Conservation (phyloP, 2,113 vertebrate genomes). For the Megalops atlanticus region DNA sequence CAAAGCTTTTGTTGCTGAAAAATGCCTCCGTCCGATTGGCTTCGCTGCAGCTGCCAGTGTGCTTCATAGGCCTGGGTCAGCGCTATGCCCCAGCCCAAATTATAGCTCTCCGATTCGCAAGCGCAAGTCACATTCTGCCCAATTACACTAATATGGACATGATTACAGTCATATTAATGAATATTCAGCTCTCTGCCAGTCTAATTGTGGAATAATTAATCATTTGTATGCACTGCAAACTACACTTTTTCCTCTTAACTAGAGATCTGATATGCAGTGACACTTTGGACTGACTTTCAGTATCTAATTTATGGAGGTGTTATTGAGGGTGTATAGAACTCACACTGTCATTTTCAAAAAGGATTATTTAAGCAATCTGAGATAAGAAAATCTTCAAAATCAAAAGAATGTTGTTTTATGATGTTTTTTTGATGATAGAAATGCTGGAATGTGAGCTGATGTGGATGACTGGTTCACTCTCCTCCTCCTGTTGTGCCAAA, state of each 20-base stretch:
- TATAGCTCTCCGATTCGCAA: slow-evolving; percentile 40
- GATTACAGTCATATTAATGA: slow-evolving; percentile 56
- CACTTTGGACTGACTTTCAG: neutral
- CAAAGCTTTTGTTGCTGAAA: neutral
- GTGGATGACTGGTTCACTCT: too few relatives aligned
- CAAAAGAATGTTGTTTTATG: too few relatives aligned
- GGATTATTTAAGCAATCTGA: too few relatives aligned
- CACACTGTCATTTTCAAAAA: too few relatives aligned
- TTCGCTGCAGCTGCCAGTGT: neutral
- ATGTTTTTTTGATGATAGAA: too few relatives aligned
- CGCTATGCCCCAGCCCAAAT: slow-evolving; percentile 27
- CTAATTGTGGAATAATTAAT: slow-evolving; percentile 45
- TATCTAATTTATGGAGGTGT: neutral
- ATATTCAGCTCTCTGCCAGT: slow-evolving; percentile 45
- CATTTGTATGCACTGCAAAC: slow-evolving; percentile 7
- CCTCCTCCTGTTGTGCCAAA: too few relatives aligned
- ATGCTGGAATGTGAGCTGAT: too few relatives aligned
- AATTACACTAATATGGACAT: slow-evolving; percentile 51
- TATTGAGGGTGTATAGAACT: neutral
- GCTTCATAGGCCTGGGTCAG: neutral
- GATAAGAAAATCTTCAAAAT: too few relatives aligned
- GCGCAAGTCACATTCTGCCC: slow-evolving; percentile 45
- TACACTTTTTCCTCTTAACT: neutral
- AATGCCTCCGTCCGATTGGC: neutral
- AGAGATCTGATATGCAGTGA: neutral